Percentiles rank a stretch among this genome's conserved stretches.
Evolutionary conservation across 2,888 invertebrate species (phyloP).

Genomic region (Colletes collaris): DNA sequence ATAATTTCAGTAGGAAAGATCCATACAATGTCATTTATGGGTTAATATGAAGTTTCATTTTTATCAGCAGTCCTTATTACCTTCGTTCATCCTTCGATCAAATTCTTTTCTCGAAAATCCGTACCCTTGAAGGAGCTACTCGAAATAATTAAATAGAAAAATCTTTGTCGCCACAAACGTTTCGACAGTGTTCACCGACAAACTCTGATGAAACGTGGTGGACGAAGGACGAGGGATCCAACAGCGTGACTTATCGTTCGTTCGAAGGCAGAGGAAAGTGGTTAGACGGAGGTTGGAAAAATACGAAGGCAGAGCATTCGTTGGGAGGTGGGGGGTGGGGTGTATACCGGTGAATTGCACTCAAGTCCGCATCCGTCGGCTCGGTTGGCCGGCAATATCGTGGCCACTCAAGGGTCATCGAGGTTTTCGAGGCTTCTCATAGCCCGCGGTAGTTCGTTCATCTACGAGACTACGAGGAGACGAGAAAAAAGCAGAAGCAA

Average conservation of each 20-base stretch:
- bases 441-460: constrained; percentile 72
- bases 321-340: constrained; percentile 35
- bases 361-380: constrained; percentile 77
- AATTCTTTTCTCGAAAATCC: no score
- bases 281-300: constrained; percentile 67
- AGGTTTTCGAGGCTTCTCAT: constrained; percentile 80
- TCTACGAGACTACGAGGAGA: constrained; percentile 73
- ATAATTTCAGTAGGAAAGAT: no score
- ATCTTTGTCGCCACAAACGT: background rate
- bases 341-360: constrained; percentile 76
- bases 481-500: constrained; percentile 68
- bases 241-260: constrained; percentile 21
- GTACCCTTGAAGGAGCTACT: no score
- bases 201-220: background rate
- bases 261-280: constrained; percentile 65
- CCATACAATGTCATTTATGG: no score
- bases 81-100: no score
- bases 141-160: no score
- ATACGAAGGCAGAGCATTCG: constrained; percentile 63
- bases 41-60: constrained; percentile 70
- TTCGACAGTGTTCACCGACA: background rate
- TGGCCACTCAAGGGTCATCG: constrained; percentile 82
- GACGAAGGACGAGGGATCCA: background rate
- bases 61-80: constrained; percentile 75
- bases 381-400: constrained; percentile 81